Base-by-base conservation (phyloP, 2,888 invertebrate species). In the Ophion ventricosus region DNA sequence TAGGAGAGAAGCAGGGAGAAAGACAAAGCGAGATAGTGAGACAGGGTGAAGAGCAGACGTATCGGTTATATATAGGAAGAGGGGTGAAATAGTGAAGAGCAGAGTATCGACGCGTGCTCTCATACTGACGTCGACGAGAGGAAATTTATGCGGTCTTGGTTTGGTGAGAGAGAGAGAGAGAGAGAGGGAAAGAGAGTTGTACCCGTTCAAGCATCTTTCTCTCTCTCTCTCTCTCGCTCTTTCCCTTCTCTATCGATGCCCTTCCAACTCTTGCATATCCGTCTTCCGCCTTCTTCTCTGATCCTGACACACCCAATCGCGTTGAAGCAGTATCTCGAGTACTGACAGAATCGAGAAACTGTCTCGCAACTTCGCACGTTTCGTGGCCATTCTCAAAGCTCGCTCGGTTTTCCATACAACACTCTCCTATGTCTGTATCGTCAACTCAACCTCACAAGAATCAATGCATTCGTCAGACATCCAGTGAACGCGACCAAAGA, bases 281-380 rank as follows among this genome's bases (percentile, higher is more conserved):
- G 35, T 20, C 75, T 75, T 17, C 29, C 43, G n/a, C 75, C 72
- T 77, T 72, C 76, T 63, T 63, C 66, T 67, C 35, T 77, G 84
- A 80, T 84, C 82, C 69, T 63, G 63, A 57, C 84, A 82, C 82
- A 80, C 80, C 84, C 80, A 85, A 85, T 82, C 82, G 79, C 79
- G 73, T 76, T 85, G 82, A 82, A 85, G 80, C 79, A 77, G 64
- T 63, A 82, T 72, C 80, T 82, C 73, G 76, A 82, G 78, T 82
- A 85, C 73, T 64, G 84, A 82, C 84, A 80, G 82, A 85, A 85
- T 85, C 84, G 84, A 77, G 80, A 85, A 85, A 80, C 82, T 85
- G 84, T 85, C 84, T 79, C 75, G 59, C 63, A 73, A 35, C 79
- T 54, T 72, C 72, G 8, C 54, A 5, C 59, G n/a, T 72, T 54